Evolutionary conservation across 1,140 invertebrate genomes (phyloP).

Genomic region (Leptonema lineaticorne): DNA sequence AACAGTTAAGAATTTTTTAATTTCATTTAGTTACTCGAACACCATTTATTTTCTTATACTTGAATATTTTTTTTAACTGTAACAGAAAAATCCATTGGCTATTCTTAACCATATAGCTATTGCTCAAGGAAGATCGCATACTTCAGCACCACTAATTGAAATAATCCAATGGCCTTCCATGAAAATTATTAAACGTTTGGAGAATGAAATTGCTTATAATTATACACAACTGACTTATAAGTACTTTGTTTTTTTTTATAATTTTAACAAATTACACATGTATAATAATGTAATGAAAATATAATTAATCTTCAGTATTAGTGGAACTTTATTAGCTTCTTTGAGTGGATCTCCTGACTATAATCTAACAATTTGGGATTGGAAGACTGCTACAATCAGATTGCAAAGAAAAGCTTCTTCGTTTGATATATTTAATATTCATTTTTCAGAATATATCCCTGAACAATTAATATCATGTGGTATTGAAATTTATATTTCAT

Average conservation of each 20-base stretch:
- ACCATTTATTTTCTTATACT: not conserved
- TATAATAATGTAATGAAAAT: conserved; percentile 19
- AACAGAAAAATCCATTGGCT: conserved; percentile 73
- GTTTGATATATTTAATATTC: conserved; percentile 74
- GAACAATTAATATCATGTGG: conserved; percentile 78
- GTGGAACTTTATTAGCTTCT: conserved; percentile 77
- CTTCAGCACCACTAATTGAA: conserved; percentile 74
- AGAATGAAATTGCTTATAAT: conserved; percentile 69
- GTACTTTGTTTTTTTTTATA: conserved; percentile 50
- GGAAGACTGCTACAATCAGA: conserved; percentile 72
- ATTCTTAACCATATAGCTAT: conserved; percentile 72
- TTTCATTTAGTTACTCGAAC: conserved; percentile 18
- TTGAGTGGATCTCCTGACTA: conserved; percentile 84
- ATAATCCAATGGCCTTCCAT: conserved; percentile 82
- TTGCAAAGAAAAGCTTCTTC: conserved; percentile 77
- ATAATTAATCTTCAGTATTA: conserved; percentile 59
- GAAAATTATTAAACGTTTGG: conserved; percentile 69
- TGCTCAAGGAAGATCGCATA: conserved; percentile 80
- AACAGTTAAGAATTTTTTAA: conserved; percentile 55
- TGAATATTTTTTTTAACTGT: conserved; percentile 41
- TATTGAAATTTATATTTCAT: conserved; percentile 35
- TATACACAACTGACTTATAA: conserved; percentile 79
- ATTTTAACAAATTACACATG: not conserved
- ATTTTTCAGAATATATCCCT: conserved; percentile 76
- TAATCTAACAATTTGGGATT: conserved; percentile 85